Base-by-base conservation (phyloP, 2,797 vertebrate species). In the Channallabes apus region DNA sequence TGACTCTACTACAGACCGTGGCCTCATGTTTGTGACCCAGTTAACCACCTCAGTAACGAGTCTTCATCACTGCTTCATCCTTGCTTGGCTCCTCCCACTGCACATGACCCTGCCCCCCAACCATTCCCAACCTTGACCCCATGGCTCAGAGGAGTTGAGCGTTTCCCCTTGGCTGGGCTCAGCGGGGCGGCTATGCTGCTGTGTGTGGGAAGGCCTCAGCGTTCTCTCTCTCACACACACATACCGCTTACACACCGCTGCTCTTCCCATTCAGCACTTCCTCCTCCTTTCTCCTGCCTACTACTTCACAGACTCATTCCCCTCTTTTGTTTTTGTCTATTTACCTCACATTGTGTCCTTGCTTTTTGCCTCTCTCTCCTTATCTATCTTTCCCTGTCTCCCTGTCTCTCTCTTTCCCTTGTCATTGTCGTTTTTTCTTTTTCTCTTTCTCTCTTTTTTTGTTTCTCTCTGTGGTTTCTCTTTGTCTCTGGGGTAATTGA, bases 171-270 rank as follows among this genome's bases (percentile, higher is more conserved):
- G 90, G 93, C 93, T 85, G 88, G 86, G 90, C 88, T 92, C 93
- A 92, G 89, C 90, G 68, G 92, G 92, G 90, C 86, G 90, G 91
- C 92, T 89, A 87, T 89, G 91, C 80, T 86, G 71, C 69, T 92
- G 91, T 85, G 81, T 91, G 94, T 95, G 96, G 95, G 95, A 95
- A 96, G 95, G 87, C 87, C 87, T 85, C 86, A 71, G 87, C 89
- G 85, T 87, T 93, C 89, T 86, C 86, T 91, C 94, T 96, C 95
- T 93, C n/a, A n/a, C 96, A 95, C 94, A 95, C 89, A 80, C 87
- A 83, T 61, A 73, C 82, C 76, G 89, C 91, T 62, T 71, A 82
- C 24, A 82, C 87, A 81, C 84, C 86, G 59, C 46, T 73, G 88
- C 90, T 92, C 89, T 92, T 93, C 93, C 92, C 88, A 90, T 92